These are phyloP conservation scores for Drosophila simulans DNA, from an alignment of 1,140 invertebrate genomes.

Conservation along the genomic window DNA sequence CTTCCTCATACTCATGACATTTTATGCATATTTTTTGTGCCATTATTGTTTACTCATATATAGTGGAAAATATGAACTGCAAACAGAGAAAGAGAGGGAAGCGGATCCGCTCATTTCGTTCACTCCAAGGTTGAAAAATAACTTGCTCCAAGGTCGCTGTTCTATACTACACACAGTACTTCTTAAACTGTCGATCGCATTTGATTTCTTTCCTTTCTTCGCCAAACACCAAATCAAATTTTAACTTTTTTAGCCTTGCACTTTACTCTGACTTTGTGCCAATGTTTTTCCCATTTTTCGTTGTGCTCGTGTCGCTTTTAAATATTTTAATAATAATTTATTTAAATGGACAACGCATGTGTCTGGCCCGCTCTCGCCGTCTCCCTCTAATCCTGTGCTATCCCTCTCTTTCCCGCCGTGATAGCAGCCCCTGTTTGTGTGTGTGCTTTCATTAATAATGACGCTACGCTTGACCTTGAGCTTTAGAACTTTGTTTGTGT, in stretches of 20 bases:
- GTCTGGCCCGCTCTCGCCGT: constrained; percentile 7
- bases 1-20: constrained; percentile 53
- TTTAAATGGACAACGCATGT: constrained; percentile 75
- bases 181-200: constrained; percentile 56
- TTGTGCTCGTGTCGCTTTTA: constrained; percentile 6
- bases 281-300: background rate
- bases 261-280: constrained; percentile 62
- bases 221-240: constrained; percentile 23
- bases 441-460: constrained; percentile 75
- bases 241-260: constrained; percentile 61
- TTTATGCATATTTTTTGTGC: constrained; percentile 54
- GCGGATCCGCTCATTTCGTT: constrained; percentile 37
- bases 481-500: constrained; percentile 64
- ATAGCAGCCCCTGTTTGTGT: constrained; percentile 1
- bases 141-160: constrained; percentile 72
- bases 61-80: constrained; percentile 51
- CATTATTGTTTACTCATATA: constrained; percentile 69
- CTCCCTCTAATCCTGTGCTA: constrained; percentile 10
- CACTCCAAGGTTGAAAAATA: constrained; percentile 83
- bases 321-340: constrained; percentile 67
- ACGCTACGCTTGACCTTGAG: constrained; percentile 81
- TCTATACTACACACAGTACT: constrained; percentile 1
- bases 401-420: background rate
- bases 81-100: constrained; percentile 23
- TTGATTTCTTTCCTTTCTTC: constrained; percentile 3